Evolutionary conservation across 2,113 vertebrate species (phyloP).

Genomic region (Phylloscopus trochiloides): DNA sequence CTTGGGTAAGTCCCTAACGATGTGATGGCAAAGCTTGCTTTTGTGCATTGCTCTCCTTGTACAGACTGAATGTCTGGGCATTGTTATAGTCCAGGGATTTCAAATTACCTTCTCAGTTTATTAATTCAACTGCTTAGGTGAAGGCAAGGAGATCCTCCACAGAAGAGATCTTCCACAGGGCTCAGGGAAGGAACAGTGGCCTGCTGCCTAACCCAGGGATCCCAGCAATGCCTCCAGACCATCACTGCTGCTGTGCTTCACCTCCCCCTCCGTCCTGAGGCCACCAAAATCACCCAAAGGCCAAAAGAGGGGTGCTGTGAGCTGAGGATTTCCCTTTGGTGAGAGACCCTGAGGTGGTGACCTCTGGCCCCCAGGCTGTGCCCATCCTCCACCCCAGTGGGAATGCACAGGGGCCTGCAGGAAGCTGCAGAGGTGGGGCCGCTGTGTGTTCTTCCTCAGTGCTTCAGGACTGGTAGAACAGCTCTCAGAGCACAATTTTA

Average conservation of each 20-base stretch:
- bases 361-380: background rate
- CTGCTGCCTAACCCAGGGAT: background rate
- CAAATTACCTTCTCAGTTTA: background rate
- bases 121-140: accelerated
- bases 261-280: background rate
- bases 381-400: background rate
- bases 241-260: background rate
- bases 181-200: background rate
- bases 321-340: accelerated
- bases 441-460: background rate
- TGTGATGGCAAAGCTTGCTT: background rate
- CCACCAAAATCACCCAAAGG: background rate
- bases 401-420: background rate
- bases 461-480: conserved; percentile 50
- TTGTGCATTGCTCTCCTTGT: background rate
- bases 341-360: accelerated
- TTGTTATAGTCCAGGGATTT: background rate
- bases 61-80: background rate
- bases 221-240: background rate
- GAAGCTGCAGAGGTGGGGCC: conserved; percentile 34
- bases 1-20: background rate
- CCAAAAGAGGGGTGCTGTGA: accelerated
- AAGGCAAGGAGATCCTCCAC: background rate
- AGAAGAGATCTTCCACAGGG: background rate
- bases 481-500: conserved; percentile 48